Conservation (phyloP, 2,888 invertebrate species). For the Xestia ashworthii region DNA sequence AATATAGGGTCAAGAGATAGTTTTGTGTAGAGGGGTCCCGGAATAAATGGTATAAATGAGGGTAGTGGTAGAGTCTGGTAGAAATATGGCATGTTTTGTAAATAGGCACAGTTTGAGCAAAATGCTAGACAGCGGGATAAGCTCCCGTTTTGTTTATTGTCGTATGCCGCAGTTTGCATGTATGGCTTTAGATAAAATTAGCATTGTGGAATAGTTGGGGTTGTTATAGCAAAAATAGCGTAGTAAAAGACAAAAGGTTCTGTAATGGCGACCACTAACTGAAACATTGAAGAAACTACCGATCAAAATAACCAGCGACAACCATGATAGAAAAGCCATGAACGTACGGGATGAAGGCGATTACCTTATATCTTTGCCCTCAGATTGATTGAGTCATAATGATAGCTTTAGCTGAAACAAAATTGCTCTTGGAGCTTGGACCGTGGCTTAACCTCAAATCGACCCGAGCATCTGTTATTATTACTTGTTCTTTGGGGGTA, state of each 20-base stretch:
- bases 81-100: constrained; percentile 59
- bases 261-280: background rate
- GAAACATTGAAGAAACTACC: background rate
- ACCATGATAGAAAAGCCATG: background rate
- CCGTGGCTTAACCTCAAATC: no score
- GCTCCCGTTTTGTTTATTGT: constrained; percentile 53
- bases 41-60: constrained; percentile 61
- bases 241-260: background rate
- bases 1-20: constrained; percentile 65
- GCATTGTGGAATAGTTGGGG: constrained; percentile 18
- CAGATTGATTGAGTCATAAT: background rate
- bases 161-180: constrained; percentile 24
- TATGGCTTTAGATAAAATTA: constrained; percentile 41
- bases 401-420: background rate
- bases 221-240: background rate
- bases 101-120: constrained; percentile 50
- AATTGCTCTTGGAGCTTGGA: background rate
- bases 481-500: no score
- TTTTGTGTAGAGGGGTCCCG: constrained; percentile 49
- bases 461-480: no score
- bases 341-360: background rate
- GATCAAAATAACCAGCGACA: background rate
- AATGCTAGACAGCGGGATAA: constrained; percentile 42
- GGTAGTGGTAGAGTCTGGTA: constrained; percentile 41
- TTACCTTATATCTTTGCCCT: background rate